phyloP scores from a whole-genome alignment of 2,113 vertebrate species.

The Corythaixoides concolor region DNA sequence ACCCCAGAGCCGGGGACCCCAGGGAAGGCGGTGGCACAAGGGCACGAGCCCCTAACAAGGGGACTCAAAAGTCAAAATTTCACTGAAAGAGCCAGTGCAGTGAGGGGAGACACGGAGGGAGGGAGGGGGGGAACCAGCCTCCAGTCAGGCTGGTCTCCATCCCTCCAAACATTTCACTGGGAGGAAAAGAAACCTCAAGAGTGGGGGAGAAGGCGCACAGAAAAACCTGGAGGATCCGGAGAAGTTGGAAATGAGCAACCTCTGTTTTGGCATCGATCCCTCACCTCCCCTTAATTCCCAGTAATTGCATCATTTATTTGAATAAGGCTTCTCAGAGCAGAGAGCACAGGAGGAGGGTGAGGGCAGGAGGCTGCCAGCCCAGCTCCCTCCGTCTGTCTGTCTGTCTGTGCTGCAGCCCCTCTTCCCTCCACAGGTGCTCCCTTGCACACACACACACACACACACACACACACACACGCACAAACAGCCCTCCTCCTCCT shows the following conservation, averaged over 20 bases:
- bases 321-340: not conserved
- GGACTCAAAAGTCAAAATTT: not conserved
- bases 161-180: not conserved
- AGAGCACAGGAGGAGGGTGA: not conserved
- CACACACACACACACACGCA: not conserved
- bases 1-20: not conserved
- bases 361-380: not conserved
- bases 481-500: not conserved
- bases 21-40: not conserved
- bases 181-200: not conserved
- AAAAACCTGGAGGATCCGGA: not conserved
- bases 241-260: conserved; percentile 20
- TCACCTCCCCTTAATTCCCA: conserved; percentile 31
- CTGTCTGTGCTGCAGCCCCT: not conserved
- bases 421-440: rapidly evolving
- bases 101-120: not conserved
- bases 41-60: rapidly evolving
- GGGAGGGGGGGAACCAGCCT: not conserved
- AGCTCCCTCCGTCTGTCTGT: not conserved
- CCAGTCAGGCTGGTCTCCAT: not conserved
- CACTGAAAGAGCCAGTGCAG: rapidly evolving
- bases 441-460: not conserved
- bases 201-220: not conserved
- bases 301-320: conserved; percentile 48
- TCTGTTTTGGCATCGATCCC: conserved; percentile 30